These are phyloP conservation scores for Machimus rusticus DNA, from an alignment of 2,888 invertebrate genomes.

Conservation along the genomic window DNA sequence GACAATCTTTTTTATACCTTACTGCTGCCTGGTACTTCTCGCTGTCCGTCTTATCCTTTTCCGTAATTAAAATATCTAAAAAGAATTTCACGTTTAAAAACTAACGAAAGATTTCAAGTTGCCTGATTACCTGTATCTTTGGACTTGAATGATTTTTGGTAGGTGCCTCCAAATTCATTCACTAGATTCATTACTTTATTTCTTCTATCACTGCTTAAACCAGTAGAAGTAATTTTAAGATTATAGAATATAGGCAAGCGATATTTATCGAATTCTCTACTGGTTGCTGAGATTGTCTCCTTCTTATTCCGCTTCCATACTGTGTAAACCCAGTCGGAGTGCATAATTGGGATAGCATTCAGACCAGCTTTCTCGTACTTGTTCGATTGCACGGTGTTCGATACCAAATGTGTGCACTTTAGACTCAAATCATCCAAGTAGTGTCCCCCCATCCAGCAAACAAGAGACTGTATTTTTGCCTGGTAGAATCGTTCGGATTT, in stretches of 20 bases:
- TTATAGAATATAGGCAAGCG: conserved; percentile 77
- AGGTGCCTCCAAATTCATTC: conserved; percentile 75
- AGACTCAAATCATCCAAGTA: conserved; percentile 71
- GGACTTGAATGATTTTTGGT: conserved; percentile 63
- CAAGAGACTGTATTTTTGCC: conserved; percentile 69
- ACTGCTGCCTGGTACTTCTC: conserved; percentile 61
- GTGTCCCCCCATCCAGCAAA: conserved; percentile 80
- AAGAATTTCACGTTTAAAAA: not conserved
- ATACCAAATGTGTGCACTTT: conserved; percentile 82
- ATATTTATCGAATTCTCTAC: conserved; percentile 71
- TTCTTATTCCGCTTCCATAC: conserved; percentile 79
- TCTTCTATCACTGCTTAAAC: conserved; percentile 65
- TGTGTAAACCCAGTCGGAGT: conserved; percentile 78
- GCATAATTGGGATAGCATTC: conserved; percentile 73
- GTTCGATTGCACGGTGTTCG: conserved; percentile 76
- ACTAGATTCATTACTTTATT: conserved; percentile 73
- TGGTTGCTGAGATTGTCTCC: conserved; percentile 70
- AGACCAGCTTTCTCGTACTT: conserved; percentile 72
- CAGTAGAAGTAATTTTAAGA: conserved; percentile 80
- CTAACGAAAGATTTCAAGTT: not conserved
- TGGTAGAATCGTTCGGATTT: conserved; percentile 54
- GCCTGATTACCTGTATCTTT: conserved; percentile 36
- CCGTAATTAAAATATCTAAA: conserved; percentile 60
- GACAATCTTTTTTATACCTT: conserved; percentile 66
- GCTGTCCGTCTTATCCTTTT: conserved; percentile 56